Evolutionary conservation across 2,797 vertebrate species (phyloP).

Genomic region (Alouatta caraya): DNA sequence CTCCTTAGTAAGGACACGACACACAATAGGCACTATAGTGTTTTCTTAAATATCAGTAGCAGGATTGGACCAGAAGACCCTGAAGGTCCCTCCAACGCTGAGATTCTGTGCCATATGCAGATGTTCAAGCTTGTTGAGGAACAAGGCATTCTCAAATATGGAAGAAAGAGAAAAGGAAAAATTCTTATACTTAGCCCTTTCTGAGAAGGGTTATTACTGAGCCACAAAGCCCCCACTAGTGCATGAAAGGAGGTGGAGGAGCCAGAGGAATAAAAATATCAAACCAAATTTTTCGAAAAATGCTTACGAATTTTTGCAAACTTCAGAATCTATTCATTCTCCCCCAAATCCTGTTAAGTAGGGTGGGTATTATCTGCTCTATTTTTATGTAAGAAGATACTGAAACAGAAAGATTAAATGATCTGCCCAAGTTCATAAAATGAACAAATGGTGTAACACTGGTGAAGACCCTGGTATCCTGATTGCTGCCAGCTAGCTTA

Average conservation of each 20-base stretch:
- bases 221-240: neutral
- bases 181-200: neutral
- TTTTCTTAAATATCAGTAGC: conserved; percentile 12
- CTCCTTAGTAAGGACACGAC: neutral
- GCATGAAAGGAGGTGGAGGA: conserved; percentile 16
- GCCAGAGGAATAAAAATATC: conserved; percentile 27
- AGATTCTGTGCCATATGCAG: neutral
- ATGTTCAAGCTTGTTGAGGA: neutral
- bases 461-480: neutral
- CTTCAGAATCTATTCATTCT: neutral
- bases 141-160: conserved; percentile 15
- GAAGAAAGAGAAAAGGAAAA: conserved; percentile 46
- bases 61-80: conserved; percentile 9
- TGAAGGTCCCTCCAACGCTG: neutral
- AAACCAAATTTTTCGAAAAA: conserved; percentile 40
- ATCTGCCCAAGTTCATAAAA: conserved; percentile 33
- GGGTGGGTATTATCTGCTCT: neutral
- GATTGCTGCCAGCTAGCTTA: neutral
- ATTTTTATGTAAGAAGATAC: conserved; percentile 34
- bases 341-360: conserved; percentile 29
- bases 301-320: conserved; percentile 27
- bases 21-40: neutral
- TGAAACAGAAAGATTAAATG: conserved; percentile 34
- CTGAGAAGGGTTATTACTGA: conserved; percentile 8
- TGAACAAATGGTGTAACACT: neutral